Evolutionary conservation across 2,113 vertebrate species (phyloP).

Genomic region (Xenopus borealis): DNA sequence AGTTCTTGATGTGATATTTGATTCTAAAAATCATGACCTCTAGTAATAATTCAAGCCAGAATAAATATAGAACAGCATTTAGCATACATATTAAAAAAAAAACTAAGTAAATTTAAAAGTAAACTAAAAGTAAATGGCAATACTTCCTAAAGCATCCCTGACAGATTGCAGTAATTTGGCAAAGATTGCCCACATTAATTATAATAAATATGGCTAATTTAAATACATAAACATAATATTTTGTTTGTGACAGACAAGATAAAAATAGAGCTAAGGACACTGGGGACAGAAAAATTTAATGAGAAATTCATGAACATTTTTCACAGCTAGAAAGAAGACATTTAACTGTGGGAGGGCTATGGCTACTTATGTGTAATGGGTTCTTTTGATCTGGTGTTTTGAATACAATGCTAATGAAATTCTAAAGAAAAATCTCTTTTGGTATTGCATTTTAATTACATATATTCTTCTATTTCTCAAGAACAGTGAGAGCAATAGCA

Average conservation of each 20-base stretch:
- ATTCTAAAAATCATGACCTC: no score
- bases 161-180: slow-evolving; percentile 31
- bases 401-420: slow-evolving; percentile 2
- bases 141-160: slow-evolving; percentile 18
- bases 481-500: no score
- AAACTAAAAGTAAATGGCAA: slow-evolving; percentile 9
- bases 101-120: no score
- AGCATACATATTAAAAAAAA: slow-evolving; percentile 1
- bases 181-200: slow-evolving; percentile 18
- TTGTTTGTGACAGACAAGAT: slow-evolving; percentile 34
- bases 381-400: slow-evolving; percentile 16
- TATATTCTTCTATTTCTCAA: no score
- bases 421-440: not conserved
- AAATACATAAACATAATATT: slow-evolving; percentile 26
- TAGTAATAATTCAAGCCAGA: no score
- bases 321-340: slow-evolving; percentile 7
- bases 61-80: no score
- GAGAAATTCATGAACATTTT: slow-evolving; percentile 13
- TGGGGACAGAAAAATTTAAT: not conserved
- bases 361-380: not conserved
- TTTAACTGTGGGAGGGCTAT: no score
- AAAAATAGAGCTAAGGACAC: slow-evolving; percentile 30
- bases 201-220: slow-evolving; percentile 38
- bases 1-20: no score
- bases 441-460: no score